These are phyloP conservation scores for Engystomops pustulosus DNA, from an alignment of 2,113 vertebrate species.

Conservation along the genomic window DNA sequence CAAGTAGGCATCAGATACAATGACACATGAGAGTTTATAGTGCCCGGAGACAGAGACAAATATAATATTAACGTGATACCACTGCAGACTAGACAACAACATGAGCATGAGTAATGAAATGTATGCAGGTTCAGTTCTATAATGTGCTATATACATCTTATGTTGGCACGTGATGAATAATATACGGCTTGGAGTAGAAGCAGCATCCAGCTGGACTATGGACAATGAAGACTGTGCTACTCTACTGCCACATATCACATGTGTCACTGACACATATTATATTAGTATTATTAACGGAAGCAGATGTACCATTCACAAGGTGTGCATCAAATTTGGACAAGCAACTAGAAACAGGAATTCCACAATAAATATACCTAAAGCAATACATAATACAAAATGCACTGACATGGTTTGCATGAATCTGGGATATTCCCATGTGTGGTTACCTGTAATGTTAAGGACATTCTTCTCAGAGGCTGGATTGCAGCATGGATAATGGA, in stretches of 20 bases:
- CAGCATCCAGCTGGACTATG: neutral
- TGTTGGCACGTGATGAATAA: neutral
- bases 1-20: neutral
- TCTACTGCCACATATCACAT: constrained; percentile 10
- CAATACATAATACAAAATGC: neutral
- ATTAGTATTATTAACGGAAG: no score
- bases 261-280: constrained; percentile 11
- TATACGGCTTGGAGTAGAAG: neutral
- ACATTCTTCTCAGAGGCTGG: constrained; percentile 60
- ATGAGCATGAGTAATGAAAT: neutral
- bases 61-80: neutral
- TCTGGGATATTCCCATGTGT: neutral
- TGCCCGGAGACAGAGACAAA: neutral
- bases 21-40: neutral
- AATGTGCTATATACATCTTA: neutral
- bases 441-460: constrained; percentile 66
- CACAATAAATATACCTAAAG: no score
- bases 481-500: neutral
- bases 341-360: no score
- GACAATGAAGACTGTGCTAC: neutral
- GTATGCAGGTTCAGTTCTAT: neutral
- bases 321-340: constrained; percentile 13
- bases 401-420: neutral
- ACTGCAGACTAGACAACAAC: neutral
- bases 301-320: neutral